phyloP scores from a whole-genome alignment of 2,797 vertebrate genomes.

The Thamnophis elegans region DNA sequence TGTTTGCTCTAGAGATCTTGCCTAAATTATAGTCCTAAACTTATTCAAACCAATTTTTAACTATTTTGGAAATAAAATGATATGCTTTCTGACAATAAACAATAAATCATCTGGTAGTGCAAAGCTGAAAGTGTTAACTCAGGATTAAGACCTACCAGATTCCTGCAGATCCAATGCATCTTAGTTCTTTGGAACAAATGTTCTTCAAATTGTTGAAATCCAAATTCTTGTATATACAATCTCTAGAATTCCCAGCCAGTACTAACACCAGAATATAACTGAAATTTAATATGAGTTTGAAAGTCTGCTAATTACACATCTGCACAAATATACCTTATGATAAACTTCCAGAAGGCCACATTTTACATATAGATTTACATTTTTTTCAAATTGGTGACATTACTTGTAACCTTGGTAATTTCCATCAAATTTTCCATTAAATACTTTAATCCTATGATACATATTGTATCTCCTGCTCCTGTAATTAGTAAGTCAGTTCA shows the following conservation, averaged over 20 bases:
- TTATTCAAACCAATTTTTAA: background rate
- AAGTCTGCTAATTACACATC: background rate
- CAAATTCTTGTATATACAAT: background rate
- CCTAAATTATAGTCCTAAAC: background rate
- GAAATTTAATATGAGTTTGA: background rate
- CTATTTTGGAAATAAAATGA: background rate
- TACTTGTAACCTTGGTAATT: background rate
- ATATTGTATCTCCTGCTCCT: too few relatives aligned
- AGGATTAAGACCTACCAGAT: background rate
- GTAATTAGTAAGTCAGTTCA: background rate
- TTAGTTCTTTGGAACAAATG: background rate
- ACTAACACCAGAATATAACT: background rate
- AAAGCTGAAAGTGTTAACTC: background rate
- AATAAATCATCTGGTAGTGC: background rate
- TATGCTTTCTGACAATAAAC: background rate
- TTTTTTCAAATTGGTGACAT: background rate
- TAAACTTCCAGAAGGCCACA: background rate
- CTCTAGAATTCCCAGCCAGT: background rate
- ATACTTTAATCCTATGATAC: background rate
- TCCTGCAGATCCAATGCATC: background rate
- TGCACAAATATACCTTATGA: too few relatives aligned
- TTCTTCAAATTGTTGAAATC: background rate
- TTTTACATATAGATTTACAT: background rate
- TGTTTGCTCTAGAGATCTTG: too few relatives aligned
- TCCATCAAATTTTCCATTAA: too few relatives aligned